These are phyloP conservation scores for Mionectes olivaceus DNA, from an alignment of 2,797 vertebrate species.

Conservation along the genomic window DNA sequence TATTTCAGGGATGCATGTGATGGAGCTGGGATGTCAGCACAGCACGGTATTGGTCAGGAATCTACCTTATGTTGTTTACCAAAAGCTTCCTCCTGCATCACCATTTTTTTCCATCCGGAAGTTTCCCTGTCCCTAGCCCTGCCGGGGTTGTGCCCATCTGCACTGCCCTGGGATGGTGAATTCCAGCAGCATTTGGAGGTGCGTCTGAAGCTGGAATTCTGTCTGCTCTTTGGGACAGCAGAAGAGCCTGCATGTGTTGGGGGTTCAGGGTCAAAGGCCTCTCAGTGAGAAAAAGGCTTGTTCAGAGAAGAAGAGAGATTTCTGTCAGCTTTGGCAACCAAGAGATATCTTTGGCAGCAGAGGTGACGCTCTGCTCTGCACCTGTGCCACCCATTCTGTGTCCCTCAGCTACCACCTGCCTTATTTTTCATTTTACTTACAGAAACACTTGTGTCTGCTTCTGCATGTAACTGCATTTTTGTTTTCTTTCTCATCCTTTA, in stretches of 20 bases:
- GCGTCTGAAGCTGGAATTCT: background rate
- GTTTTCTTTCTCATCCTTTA: background rate
- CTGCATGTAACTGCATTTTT: background rate
- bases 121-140: background rate
- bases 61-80: background rate
- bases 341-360: background rate
- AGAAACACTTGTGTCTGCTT: background rate
- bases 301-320: background rate
- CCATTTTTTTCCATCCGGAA: background rate
- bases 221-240: background rate
- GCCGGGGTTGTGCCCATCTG: accelerated
- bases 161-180: background rate
- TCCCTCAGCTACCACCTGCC: background rate
- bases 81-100: background rate
- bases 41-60: background rate
- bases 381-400: background rate
- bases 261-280: background rate
- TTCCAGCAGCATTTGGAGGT: background rate
- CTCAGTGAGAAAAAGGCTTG: background rate
- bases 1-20: accelerated
- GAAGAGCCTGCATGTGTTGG: accelerated
- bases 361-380: accelerated
- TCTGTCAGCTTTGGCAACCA: background rate
- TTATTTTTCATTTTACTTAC: background rate
- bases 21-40: background rate